These are phyloP conservation scores for Cremastinae sp. DNA, from an alignment of 2,888 invertebrate genomes.

Conservation along the genomic window DNA sequence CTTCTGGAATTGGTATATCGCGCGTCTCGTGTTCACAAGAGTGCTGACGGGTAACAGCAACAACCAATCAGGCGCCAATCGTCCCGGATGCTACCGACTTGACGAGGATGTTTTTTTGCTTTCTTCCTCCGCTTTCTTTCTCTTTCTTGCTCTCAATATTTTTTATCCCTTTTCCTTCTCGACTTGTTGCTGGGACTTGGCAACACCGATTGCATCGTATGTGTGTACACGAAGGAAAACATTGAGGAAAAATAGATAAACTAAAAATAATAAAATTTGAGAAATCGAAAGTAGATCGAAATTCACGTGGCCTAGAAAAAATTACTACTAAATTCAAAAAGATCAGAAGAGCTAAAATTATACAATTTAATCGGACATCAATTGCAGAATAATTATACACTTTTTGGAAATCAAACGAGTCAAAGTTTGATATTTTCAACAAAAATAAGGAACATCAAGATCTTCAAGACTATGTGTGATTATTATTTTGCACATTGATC, in stretches of 20 bases:
- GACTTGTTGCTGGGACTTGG: slow-evolving; percentile 47
- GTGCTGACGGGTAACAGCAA: slow-evolving; percentile 51
- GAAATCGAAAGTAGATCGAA: no score
- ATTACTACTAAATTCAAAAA: no score
- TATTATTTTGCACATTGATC: no score
- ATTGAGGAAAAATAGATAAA: slow-evolving; percentile 35
- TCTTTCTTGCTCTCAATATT: slow-evolving; percentile 15
- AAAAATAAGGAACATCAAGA: no score
- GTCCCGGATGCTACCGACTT: slow-evolving; percentile 62
- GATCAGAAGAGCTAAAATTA: no score
- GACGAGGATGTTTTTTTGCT: slow-evolving; percentile 45
- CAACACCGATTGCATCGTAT: slow-evolving; percentile 58
- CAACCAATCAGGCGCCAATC: slow-evolving; percentile 63
- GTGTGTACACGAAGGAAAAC: slow-evolving; percentile 38
- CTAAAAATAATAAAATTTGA: slow-evolving; percentile 26
- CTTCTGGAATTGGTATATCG: slow-evolving; percentile 59
- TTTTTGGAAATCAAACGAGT: no score
- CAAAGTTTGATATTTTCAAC: no score
- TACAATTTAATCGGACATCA: no score
- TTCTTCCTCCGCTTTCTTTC: slow-evolving; percentile 29
- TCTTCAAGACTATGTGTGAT: no score
- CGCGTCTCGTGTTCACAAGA: slow-evolving; percentile 55
- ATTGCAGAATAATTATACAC: no score
- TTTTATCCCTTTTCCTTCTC: neutral
- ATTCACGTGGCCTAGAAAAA: no score